A percentile compares a stretch with the other conserved stretches of the same genome.
Evolutionary conservation across 2,797 vertebrate species (phyloP).

Genomic region (Hylomyscus alleni): DNA sequence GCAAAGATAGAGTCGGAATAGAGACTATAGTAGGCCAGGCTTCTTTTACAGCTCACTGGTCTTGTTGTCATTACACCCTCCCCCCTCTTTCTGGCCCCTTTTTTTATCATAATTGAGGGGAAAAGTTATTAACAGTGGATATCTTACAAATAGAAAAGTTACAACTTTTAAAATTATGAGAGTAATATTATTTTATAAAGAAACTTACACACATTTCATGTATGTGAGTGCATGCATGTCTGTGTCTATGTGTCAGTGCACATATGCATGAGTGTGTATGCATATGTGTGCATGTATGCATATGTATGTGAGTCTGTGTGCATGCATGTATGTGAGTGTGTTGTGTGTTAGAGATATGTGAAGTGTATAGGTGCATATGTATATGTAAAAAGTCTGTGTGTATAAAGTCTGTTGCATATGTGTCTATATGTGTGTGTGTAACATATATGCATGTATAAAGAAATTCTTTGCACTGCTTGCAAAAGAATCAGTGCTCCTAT

Average conservation of each 20-base stretch:
- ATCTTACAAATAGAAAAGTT: constrained; percentile 35
- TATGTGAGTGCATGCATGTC: background rate
- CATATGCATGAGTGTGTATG: background rate
- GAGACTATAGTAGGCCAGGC: background rate
- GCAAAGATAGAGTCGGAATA: background rate
- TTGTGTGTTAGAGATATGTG: background rate
- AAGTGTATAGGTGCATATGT: background rate
- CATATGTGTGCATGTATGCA: no score
- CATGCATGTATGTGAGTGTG: background rate
- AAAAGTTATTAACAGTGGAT: constrained; percentile 46
- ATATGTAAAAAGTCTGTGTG: background rate
- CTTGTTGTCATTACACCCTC: background rate
- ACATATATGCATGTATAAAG: background rate
- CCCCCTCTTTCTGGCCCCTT: background rate
- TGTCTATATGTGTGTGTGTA: background rate
- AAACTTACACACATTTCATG: background rate
- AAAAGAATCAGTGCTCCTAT: background rate
- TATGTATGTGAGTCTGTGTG: background rate
- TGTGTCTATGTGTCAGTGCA: background rate
- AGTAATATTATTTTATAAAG: constrained; percentile 35
- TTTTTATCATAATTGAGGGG: background rate
- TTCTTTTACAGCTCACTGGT: background rate
- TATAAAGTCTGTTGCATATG: background rate
- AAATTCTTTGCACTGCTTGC: background rate
- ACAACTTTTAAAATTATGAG: background rate